Base-by-base conservation (phyloP, 2,113 vertebrate genomes). In the Pipra filicauda region DNA sequence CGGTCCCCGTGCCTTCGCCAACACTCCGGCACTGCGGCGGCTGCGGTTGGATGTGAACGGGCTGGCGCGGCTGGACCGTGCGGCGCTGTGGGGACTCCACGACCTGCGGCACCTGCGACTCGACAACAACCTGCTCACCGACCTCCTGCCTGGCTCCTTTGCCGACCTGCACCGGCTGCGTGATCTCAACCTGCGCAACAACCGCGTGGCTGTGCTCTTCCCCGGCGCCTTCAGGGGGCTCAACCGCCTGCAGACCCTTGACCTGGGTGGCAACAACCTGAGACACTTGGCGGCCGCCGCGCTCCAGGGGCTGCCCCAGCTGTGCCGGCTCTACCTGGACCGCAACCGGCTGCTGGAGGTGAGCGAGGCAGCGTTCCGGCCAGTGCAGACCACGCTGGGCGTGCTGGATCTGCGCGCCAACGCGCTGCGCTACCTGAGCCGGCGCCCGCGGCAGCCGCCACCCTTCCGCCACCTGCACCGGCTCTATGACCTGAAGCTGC, bases 231-330 rank as follows among this genome's bases (percentile, higher is more conserved):
- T 99, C 88, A 4, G 17, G 5, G 87, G 27, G 12, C 97, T 99
- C 6, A 26, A 11, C 12, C 86, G 57, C 4, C 96, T 99, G 55
- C 82, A 15, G 15, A 98, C 62, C 70, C 84, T 99, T 46, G 98
- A 99, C 90, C 93, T 99, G 6, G 99, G 98, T 0, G 97, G 97
- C 12, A 99, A 99, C 94, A 98, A 97, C 81, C 98, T 99, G 58
- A 87, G 89, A 24, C 72, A 97, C 18, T 84, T 99, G 72, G 22
- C 95, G 12, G 23, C 27, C 1, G 52, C 4, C 2, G 98, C 98
- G 1, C 97, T 99, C 78, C 52, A 61, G 66, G 98, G 98, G 15
- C 95, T 99, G 17, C 30, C 30, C 22, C 88, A 10, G 43, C 93
- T 99, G 26, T 28, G 88, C 11, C 98, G 98, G 9, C 96, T 99